These are phyloP conservation scores for Sardinella longiceps DNA, from an alignment of 2,797 vertebrate genomes.

Conservation along the genomic window DNA sequence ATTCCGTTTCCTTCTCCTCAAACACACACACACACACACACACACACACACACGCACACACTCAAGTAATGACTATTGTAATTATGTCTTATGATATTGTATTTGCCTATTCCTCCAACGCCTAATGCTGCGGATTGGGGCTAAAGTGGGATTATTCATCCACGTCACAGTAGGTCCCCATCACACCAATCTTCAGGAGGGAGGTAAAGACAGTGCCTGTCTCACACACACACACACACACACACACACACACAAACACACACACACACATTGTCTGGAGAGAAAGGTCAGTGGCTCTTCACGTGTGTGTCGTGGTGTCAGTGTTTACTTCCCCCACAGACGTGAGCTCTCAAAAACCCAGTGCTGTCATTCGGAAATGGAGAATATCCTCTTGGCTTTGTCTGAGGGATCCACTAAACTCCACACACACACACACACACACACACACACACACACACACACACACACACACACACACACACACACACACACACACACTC, in stretches of 20 bases:
- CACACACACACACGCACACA: neutral
- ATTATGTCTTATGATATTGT: neutral
- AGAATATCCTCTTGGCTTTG: constrained; percentile 4
- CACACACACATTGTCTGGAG: neutral
- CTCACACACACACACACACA: constrained; percentile 4
- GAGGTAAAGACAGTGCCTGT: neutral
- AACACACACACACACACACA: neutral
- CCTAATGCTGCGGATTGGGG: neutral
- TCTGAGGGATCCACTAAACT: neutral
- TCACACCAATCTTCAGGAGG: neutral
- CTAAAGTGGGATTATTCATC: neutral
- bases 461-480: constrained; percentile 8
- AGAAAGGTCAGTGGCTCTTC: neutral
- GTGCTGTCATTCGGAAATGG: constrained; percentile 7
- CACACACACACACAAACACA: neutral
- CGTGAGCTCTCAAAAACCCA: neutral
- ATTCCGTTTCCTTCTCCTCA: neutral
- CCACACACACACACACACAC: neutral
- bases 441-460: neutral
- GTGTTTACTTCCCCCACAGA: neutral
- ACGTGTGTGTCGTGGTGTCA: constrained; percentile 6
- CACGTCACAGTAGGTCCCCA: neutral
- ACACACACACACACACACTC: neutral
- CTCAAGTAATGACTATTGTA: neutral
- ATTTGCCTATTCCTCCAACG: neutral